phyloP scores from a whole-genome alignment of 2,113 vertebrate species.

The Nibea coibor region DNA sequence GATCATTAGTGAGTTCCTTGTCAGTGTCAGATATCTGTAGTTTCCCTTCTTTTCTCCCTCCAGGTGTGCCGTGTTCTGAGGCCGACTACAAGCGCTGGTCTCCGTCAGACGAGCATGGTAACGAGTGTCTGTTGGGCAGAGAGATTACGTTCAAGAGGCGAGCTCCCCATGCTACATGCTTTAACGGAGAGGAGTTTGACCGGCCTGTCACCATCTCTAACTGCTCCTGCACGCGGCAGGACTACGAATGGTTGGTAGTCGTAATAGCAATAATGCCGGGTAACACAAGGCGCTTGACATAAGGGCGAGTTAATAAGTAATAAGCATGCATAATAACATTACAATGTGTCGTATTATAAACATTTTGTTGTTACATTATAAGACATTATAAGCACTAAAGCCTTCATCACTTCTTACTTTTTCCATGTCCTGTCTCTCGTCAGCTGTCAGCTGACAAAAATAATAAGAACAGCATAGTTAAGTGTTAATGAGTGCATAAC shows the following conservation, averaged over 20 bases:
- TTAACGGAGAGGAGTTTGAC: slow-evolving; percentile 97
- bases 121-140: slow-evolving; percentile 93
- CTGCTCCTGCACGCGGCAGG: slow-evolving; percentile 96
- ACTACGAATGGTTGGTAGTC: slow-evolving; percentile 93
- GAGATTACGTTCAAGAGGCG: slow-evolving; percentile 94
- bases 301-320: no score
- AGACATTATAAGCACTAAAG: no score
- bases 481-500: no score
- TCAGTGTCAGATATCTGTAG: not conserved
- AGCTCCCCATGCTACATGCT: slow-evolving; percentile 94
- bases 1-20: not conserved
- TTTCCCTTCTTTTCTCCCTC: not conserved
- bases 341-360: no score
- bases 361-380: no score
- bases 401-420: no score
- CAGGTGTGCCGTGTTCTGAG: slow-evolving; percentile 95
- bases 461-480: no score
- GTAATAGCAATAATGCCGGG: no score
- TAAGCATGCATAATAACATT: no score
- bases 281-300: no score
- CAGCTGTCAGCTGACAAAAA: no score
- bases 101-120: slow-evolving; percentile 94
- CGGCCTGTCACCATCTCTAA: slow-evolving; percentile 92
- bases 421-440: no score
- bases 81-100: slow-evolving; percentile 98